phyloP scores from a whole-genome alignment of 2,113 vertebrate species.

The Zapus hudsonius region DNA sequence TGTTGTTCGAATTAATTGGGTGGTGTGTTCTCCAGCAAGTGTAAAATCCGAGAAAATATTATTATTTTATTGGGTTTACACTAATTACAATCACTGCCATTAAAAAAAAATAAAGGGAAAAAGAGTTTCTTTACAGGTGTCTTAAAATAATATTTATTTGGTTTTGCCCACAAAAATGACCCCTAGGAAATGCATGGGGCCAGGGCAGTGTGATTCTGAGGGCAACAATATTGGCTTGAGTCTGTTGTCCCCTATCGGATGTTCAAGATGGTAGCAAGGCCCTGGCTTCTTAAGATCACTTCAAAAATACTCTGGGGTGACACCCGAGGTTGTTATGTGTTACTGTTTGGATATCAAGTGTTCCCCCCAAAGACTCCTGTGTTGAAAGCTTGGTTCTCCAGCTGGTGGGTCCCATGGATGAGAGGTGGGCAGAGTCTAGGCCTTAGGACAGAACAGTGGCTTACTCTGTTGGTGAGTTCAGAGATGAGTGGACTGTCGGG shows the following conservation, averaged over 20 bases:
- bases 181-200: rapidly evolving
- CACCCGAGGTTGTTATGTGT: neutral
- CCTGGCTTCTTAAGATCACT: rapidly evolving
- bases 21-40: constrained; percentile 76
- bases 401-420: neutral
- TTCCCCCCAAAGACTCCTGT: neutral
- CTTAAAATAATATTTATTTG: neutral
- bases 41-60: constrained; percentile 83
- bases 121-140: neutral
- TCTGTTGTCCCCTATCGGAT: rapidly evolving
- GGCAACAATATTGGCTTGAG: too few species aligned
- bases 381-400: neutral
- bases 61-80: constrained; percentile 66
- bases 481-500: neutral
- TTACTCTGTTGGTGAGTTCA: neutral
- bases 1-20: constrained; percentile 83
- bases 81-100: neutral
- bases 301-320: neutral
- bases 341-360: neutral
- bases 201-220: neutral
- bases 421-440: neutral
- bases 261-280: neutral
- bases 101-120: neutral
- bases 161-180: neutral
- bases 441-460: neutral